Conservation (phyloP, 2,888 invertebrate genomes). For the Drosophila phalerata region DNA sequence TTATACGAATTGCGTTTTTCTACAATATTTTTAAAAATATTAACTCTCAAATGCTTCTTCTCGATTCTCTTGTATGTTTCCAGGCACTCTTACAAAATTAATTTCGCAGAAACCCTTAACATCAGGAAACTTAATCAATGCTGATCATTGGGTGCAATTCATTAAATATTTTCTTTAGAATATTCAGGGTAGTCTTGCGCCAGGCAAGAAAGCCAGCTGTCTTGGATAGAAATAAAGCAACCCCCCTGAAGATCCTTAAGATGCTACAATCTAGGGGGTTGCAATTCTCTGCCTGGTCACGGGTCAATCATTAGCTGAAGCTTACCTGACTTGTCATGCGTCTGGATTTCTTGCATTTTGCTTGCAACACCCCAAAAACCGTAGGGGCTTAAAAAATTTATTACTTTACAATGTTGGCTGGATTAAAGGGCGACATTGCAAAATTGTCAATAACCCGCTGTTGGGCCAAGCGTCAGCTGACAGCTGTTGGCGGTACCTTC, state of each 20-base stretch:
- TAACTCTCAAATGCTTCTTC: not conserved
- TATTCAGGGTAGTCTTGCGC: constrained; percentile 49
- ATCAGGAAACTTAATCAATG: constrained; percentile 58
- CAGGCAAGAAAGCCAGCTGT: constrained; percentile 61
- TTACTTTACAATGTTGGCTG: constrained; percentile 69
- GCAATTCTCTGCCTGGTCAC: constrained; percentile 49
- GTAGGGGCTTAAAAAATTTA: constrained; percentile 38
- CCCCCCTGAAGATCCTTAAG: constrained; percentile 46
- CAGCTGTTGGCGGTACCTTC: constrained; percentile 45
- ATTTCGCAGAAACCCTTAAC: constrained; percentile 26
- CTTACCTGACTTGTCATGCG: constrained; percentile 59
- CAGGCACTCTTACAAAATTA: not conserved
- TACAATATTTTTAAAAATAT: not conserved
- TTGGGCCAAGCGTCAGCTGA: constrained; percentile 58
- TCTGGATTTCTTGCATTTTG: constrained; percentile 13
- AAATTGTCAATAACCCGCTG: constrained; percentile 58
- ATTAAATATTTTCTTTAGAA: constrained; percentile 55
- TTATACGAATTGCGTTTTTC: not conserved
- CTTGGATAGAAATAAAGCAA: constrained; percentile 46
- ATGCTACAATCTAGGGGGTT: constrained; percentile 59
- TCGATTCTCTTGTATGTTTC: not conserved
- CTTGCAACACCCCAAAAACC: constrained; percentile 38
- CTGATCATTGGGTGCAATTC: constrained; percentile 61
- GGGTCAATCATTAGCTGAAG: constrained; percentile 70
- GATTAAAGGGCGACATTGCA: constrained; percentile 53